These are phyloP conservation scores for Dryoscopus gambensis DNA, from an alignment of 2,113 vertebrate species.

Conservation along the genomic window DNA sequence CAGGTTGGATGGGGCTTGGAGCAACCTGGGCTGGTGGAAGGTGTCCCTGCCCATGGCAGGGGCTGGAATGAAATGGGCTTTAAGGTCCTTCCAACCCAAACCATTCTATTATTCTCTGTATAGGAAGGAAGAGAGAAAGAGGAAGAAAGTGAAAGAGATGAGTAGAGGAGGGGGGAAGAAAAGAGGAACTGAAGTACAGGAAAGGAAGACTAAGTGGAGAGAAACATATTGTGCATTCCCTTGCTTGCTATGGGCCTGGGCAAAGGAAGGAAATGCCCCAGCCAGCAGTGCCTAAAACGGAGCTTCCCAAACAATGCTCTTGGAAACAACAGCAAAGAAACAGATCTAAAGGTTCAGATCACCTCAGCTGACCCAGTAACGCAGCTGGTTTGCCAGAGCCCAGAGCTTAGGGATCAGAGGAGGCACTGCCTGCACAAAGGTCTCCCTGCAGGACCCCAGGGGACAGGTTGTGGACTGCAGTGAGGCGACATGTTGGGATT, in stretches of 20 bases:
- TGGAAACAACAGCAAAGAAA: neutral
- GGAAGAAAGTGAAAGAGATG: neutral
- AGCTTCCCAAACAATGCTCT: neutral
- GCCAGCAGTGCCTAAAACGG: neutral
- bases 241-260: neutral
- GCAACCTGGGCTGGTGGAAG: neutral
- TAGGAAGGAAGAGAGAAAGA: neutral
- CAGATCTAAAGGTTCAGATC: neutral
- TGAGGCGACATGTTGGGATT: neutral
- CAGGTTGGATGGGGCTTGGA: neutral
- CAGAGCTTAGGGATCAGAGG: neutral
- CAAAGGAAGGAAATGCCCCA: neutral
- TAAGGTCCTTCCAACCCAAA: neutral
- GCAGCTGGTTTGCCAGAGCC: neutral
- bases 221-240: neutral
- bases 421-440: neutral
- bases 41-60: neutral
- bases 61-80: no score
- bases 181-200: neutral
- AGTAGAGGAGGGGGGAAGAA: rapidly evolving
- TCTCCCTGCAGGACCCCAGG: neutral
- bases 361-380: neutral
- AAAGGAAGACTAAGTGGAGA: neutral
- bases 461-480: neutral
- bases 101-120: neutral